Base-by-base conservation (phyloP, 2,113 vertebrate species). In the Erinaceus europaeus region DNA sequence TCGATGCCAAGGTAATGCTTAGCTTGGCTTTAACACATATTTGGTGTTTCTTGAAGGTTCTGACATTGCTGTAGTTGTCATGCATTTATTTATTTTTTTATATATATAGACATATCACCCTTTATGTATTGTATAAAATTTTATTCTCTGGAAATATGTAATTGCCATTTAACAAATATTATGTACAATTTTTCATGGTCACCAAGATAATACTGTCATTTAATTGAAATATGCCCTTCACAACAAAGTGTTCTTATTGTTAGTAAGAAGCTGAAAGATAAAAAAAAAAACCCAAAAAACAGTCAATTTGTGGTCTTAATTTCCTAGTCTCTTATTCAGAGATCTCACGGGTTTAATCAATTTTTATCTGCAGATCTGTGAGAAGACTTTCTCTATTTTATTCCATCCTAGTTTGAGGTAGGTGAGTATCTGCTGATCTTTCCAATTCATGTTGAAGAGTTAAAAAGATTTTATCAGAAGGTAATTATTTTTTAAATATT, bases 51-150 rank as follows among this genome's bases (percentile, higher is more conserved):
- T 65, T 38, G 50, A 84, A 55, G 5, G 9, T 7, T 67, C 44
- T 89, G 57, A 65, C 18, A 57, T 53, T 84, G 53, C 21, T 48
- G 6, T 55, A 32, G 32, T 50, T 83, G 48, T 53, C 5, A 53
- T 23, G 15, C 21, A 38, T 74, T 74, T 89, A 11, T 71, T 40
- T 88, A 23, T 53, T 23, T 23, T 23, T n/a, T n/a, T n/a, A n/a
- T n/a, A n/a, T 40, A 55, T 78, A 48, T 5, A 77, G 29, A 13
- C 11, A 73, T 32, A 40, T 69, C 20, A 82, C 25, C 27, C 14
- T 93, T 85, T 71, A 52, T 80, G 15, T 40, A 48, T 61, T 48
- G 14, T 65, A 62, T n/a, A 68, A 83, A 89, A 81, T 75, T 80
- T 20, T 73, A 46, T 78, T 81, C 46, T 72, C 12, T 72, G 44